Evolutionary conservation across 1,140 invertebrate genomes (phyloP).

Genomic region (Alviniconcha marisindica): DNA sequence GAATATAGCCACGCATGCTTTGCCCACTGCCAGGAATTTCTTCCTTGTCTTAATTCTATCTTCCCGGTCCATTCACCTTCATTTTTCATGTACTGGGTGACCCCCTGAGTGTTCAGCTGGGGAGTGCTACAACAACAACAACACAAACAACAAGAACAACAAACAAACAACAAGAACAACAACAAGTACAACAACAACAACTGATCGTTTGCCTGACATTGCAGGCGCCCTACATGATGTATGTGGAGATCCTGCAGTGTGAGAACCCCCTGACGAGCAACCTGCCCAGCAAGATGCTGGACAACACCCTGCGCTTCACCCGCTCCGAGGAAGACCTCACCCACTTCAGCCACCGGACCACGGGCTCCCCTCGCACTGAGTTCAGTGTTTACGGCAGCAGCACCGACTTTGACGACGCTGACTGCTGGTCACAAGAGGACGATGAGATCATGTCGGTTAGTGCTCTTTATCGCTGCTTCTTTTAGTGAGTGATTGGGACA

Average conservation of each 20-base stretch:
- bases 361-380: slow-evolving; percentile 62
- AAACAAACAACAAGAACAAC: too few relatives aligned
- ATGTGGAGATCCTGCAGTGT: slow-evolving; percentile 96
- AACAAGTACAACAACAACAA: too few relatives aligned
- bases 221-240: slow-evolving; percentile 97
- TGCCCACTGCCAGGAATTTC: too few relatives aligned
- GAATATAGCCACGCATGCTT: too few relatives aligned
- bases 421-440: slow-evolving; percentile 96
- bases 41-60: too few relatives aligned
- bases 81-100: too few relatives aligned
- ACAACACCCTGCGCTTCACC: slow-evolving; percentile 87
- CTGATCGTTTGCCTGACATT: not conserved
- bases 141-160: too few relatives aligned
- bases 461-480: slow-evolving; percentile 7
- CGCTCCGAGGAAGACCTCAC: slow-evolving; percentile 94
- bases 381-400: slow-evolving; percentile 61
- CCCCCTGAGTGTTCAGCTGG: too few relatives aligned
- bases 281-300: slow-evolving; percentile 85
- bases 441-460: slow-evolving; percentile 89
- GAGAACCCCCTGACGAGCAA: slow-evolving; percentile 86
- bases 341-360: slow-evolving; percentile 50
- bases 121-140: too few relatives aligned
- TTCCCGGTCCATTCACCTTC: too few relatives aligned
- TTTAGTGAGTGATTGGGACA: not conserved
- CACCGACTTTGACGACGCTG: slow-evolving; percentile 80